phyloP scores from a whole-genome alignment of 2,888 invertebrate genomes.

The Ischnus inquisitorius region DNA sequence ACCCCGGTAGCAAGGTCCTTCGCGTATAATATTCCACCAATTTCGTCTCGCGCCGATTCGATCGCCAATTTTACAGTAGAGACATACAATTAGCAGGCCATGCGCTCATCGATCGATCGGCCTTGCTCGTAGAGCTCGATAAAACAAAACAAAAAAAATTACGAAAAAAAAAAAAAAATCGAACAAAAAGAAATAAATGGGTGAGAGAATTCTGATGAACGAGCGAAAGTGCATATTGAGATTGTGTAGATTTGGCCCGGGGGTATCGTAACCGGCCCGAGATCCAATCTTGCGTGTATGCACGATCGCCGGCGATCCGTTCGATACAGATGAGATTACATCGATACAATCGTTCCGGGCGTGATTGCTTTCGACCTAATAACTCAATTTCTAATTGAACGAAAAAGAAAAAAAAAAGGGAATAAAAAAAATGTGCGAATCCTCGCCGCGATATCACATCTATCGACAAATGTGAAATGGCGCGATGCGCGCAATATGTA shows the following conservation, averaged over 20 bases:
- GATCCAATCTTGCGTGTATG: conserved; percentile 62
- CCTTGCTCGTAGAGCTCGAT: neutral
- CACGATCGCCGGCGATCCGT: conserved; percentile 36
- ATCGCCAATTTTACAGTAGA: conserved; percentile 55
- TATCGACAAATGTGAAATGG: conserved; percentile 10
- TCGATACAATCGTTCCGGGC: conserved; percentile 54
- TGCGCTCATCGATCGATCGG: conserved; percentile 38
- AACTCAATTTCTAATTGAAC: conserved; percentile 66
- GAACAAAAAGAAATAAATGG: conserved; percentile 14
- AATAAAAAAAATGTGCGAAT: neutral
- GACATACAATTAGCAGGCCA: conserved; percentile 46
- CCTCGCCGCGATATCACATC: neutral
- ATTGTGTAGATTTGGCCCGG: conserved; percentile 59
- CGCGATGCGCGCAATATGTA: neutral
- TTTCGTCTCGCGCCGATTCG: conserved; percentile 34
- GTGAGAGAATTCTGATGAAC: conserved; percentile 60
- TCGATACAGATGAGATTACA: conserved; percentile 61
- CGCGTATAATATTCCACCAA: conserved; percentile 29
- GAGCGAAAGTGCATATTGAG: conserved; percentile 57
- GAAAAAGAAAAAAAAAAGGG: conserved; percentile 31
- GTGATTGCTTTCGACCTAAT: conserved; percentile 61
- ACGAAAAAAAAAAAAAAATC: conserved; percentile 20
- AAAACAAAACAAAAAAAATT: neutral
- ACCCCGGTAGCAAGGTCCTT: neutral
- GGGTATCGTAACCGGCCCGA: conserved; percentile 51